Percentiles rank a stretch among this genome's conserved stretches.
phyloP scores from a whole-genome alignment of 2,888 invertebrate genomes.

The Cyrtodaria siliqua region DNA sequence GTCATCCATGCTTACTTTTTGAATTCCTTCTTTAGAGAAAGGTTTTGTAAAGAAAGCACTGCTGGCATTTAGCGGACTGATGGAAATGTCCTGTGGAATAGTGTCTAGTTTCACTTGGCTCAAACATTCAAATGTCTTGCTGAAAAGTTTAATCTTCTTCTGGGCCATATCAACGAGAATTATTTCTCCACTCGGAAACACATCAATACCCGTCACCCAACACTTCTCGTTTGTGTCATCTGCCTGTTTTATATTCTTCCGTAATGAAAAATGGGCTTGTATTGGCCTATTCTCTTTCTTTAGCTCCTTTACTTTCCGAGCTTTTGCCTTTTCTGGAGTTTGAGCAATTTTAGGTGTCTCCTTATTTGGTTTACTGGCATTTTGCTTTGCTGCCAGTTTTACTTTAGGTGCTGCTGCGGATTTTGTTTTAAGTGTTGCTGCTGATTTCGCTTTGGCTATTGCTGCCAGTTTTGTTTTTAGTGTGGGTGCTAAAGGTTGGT shows the following conservation, averaged over 20 bases:
- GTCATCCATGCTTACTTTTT: slow-evolving; percentile 52
- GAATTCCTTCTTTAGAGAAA: slow-evolving; percentile 57
- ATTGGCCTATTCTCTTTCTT: slow-evolving; percentile 47
- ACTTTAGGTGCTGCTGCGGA: slow-evolving; percentile 23
- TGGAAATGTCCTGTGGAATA: slow-evolving; percentile 59
- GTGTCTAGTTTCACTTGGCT: slow-evolving; percentile 53
- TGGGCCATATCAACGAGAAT: slow-evolving; percentile 59
- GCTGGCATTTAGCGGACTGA: slow-evolving; percentile 51
- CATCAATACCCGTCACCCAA: slow-evolving; percentile 62
- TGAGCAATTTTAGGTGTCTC: slow-evolving; percentile 5
- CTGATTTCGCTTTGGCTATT: slow-evolving; percentile 13
- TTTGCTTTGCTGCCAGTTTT: slow-evolving; percentile 19
- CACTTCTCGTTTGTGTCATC: slow-evolving; percentile 46
- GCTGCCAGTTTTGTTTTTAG: slow-evolving; percentile 5
- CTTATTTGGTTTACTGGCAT: neutral
- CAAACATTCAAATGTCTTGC: slow-evolving; percentile 40
- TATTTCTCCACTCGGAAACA: slow-evolving; percentile 55
- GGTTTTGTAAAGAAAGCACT: slow-evolving; percentile 60
- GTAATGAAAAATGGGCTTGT: slow-evolving; percentile 36
- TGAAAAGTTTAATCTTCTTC: slow-evolving; percentile 59
- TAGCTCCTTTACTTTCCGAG: slow-evolving; percentile 52
- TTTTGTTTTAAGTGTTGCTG: slow-evolving; percentile 22
- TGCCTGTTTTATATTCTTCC: slow-evolving; percentile 36
- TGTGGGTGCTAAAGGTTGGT: slow-evolving; percentile 10
- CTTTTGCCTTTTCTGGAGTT: slow-evolving; percentile 10